These are phyloP conservation scores for Tetrapedia diversipes DNA, from an alignment of 2,888 invertebrate genomes.

Conservation along the genomic window DNA sequence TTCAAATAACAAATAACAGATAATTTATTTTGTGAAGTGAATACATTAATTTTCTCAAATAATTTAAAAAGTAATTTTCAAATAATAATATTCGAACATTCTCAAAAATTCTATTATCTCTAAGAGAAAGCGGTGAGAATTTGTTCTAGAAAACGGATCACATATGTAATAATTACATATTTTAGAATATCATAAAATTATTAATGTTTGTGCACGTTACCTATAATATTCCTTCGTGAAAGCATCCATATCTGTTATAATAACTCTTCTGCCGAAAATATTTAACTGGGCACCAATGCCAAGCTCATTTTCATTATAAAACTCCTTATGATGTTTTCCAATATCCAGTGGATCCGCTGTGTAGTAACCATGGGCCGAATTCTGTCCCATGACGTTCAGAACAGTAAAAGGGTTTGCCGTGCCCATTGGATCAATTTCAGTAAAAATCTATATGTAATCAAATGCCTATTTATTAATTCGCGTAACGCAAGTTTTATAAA, in stretches of 20 bases:
- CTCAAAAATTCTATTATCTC: background rate
- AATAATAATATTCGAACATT: no score
- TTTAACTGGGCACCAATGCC: conserved; percentile 92
- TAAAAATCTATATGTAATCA: conserved; percentile 54
- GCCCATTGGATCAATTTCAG: conserved; percentile 81
- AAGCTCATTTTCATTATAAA: conserved; percentile 89
- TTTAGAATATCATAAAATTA: no score
- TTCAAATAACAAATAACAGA: no score
- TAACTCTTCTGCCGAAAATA: conserved; percentile 91
- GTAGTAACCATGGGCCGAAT: conserved; percentile 84
- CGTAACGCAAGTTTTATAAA: background rate
- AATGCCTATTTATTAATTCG: conserved; percentile 10
- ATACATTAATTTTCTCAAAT: no score
- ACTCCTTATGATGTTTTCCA: conserved; percentile 83
- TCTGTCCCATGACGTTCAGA: conserved; percentile 86
- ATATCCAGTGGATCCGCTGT: conserved; percentile 85
- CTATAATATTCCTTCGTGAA: conserved; percentile 93
- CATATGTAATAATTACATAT: no score
- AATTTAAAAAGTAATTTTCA: background rate
- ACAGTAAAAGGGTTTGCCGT: conserved; percentile 84
- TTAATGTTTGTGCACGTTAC: conserved; percentile 64
- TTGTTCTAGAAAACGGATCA: no score
- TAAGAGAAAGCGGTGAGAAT: no score
- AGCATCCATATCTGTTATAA: conserved; percentile 92
- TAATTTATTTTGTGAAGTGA: no score